Conservation (phyloP, 2,888 invertebrate genomes). For the Tiliacea aurago region DNA sequence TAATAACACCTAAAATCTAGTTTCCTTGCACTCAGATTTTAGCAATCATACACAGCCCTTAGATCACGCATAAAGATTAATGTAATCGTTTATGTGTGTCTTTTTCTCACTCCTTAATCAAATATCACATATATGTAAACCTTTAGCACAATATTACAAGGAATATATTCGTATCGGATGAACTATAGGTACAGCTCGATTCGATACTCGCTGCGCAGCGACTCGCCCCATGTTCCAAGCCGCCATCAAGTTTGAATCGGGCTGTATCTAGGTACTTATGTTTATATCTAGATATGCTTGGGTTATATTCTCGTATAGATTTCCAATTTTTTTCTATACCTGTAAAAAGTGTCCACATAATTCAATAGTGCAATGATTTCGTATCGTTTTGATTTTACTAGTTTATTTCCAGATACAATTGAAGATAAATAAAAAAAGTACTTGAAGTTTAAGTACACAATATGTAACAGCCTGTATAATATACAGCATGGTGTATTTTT, state of each 20-base stretch:
- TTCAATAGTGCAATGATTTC: neutral
- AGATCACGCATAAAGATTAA: conserved; percentile 70
- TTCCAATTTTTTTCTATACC: conserved; percentile 12
- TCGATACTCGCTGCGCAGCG: no score
- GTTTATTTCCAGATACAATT: neutral
- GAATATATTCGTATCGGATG: conserved; percentile 46
- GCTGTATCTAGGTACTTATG: neutral
- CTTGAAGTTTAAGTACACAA: neutral
- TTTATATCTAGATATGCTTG: neutral
- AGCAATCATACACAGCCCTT: conserved; percentile 75
- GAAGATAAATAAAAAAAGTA: neutral
- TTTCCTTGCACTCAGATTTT: conserved; percentile 73
- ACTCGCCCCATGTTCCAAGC: no score
- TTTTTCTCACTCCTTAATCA: conserved; percentile 73
- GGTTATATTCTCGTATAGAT: neutral
- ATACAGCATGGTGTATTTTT: conserved; percentile 1
- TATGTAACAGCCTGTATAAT: conserved; percentile 4
- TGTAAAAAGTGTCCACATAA: neutral
- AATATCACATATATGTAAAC: conserved; percentile 87
- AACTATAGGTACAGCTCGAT: neutral
- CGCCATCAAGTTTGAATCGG: no score
- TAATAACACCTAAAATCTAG: conserved; percentile 74
- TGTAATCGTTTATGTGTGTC: conserved; percentile 69
- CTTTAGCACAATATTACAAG: conserved; percentile 78
- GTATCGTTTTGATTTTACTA: neutral